phyloP scores from a whole-genome alignment of 2,113 vertebrate species.

The Colistium nudipinnis region DNA sequence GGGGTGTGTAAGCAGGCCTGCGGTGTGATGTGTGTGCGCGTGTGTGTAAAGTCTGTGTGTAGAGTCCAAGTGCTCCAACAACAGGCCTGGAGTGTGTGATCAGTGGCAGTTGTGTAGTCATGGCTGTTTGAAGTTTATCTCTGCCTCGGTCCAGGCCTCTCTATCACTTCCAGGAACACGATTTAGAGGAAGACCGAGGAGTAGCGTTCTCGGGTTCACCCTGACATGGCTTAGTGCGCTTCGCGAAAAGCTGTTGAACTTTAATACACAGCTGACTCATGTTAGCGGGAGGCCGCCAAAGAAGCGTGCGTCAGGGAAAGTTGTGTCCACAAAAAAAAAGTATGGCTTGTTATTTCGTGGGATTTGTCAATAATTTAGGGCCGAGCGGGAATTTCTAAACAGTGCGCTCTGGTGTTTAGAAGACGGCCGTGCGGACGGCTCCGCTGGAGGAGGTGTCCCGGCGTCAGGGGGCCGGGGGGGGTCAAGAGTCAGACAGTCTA shows the following conservation, averaged over 20 bases:
- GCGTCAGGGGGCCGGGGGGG: constrained; percentile 19
- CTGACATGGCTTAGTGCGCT: constrained; percentile 52
- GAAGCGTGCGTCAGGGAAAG: constrained; percentile 61
- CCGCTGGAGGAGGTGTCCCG: constrained; percentile 16
- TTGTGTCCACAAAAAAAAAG: constrained; percentile 31
- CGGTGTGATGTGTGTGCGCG: constrained; percentile 48
- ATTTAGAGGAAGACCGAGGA: constrained; percentile 63
- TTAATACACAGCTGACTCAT: constrained; percentile 65
- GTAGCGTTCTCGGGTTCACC: constrained; percentile 53
- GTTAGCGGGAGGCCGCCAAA: constrained; percentile 40
- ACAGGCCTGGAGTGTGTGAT: constrained; percentile 64
- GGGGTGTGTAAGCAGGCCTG: constrained; percentile 66
- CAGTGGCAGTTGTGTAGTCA: constrained; percentile 52
- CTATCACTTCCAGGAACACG: constrained; percentile 75
- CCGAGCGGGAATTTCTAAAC: constrained; percentile 59
- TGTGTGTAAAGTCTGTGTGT: constrained; percentile 10
- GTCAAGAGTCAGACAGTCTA: constrained; percentile 41
- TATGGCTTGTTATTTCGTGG: constrained; percentile 41
- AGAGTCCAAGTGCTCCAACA: constrained; percentile 31
- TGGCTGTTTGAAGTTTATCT: constrained; percentile 79
- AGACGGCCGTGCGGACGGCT: neutral
- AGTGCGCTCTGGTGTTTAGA: constrained; percentile 36
- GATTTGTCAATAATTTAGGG: constrained; percentile 45
- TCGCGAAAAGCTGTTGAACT: constrained; percentile 43
- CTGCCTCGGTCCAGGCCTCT: constrained; percentile 50